Evolutionary conservation across 53 echinoderm and acorn worm species (phyloP), one percentile per base, ranked within the genome.

Genomic region (Apostichopus leukothele): DNA sequence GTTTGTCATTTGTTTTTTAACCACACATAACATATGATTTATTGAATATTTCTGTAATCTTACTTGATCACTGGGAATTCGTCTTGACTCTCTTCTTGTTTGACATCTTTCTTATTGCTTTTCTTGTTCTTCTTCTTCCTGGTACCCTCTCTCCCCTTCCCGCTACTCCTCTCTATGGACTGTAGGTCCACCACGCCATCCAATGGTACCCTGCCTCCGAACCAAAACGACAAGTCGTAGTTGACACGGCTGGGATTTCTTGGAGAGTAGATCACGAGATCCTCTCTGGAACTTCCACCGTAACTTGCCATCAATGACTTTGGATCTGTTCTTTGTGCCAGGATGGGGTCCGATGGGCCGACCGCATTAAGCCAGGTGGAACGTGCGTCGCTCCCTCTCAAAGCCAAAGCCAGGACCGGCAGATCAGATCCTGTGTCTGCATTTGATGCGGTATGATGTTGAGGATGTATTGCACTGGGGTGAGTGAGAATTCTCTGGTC

Each of bases 291-390:
- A 21, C 75, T 79, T 22, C 98, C 99, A 7, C 99, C 99, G 59
- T 94, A 99, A 50, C 91, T 88, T 7, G 99, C 99, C 86, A 91
- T 93, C 66, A 99, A 66, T 52, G 99, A 99, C 60, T 80, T 91
- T 11, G 99, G 99, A 71, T 99, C 99, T 0, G 99, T 99, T 39
- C 96, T 93, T 18, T 92, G 93, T 27, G 99, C 99, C 10, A 99
- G 93, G 50, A 88, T 89, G 8, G 99, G 99, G 67, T 99, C 99
- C 4, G 96, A 91, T 0, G 99, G 99, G 12, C 99, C 99, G 0
- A 99, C 91, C 6, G 92, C 93, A 83, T 99, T 93, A 50, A 94
- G 76, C 99, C 89, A 99, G 11, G 91, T 73, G 16, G 92, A 93
- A 8, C 99, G 89, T 11, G 99, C 99, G 75, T 85, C 66, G 86